A percentile compares a stretch with the other conserved stretches of the same genome.
Conservation (phyloP, 2,797 vertebrate species). For the Sitta carolinensis region DNA sequence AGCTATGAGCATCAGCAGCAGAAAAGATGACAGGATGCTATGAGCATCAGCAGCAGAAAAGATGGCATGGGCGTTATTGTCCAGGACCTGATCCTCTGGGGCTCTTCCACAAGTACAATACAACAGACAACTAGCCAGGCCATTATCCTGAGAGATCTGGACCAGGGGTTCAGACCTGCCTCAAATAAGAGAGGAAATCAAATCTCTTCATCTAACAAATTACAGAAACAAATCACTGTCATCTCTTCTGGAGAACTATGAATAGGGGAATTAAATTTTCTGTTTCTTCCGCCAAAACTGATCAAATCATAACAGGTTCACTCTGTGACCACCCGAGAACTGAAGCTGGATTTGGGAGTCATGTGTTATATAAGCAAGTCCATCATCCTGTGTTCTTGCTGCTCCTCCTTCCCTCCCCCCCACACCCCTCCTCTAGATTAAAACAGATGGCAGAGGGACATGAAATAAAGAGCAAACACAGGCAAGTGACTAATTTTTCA, state of each 20-base stretch:
- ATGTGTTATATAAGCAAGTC: neutral
- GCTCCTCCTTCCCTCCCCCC: neutral
- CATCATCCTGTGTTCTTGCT: neutral
- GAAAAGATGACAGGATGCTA: neutral
- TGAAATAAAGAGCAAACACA: conserved; percentile 28
- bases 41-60: neutral
- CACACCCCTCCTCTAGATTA: neutral
- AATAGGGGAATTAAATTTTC: neutral
- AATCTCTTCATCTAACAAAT: neutral
- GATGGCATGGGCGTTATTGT: accelerated
- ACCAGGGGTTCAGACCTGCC: neutral
- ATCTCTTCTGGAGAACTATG: neutral
- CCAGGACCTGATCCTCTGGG: neutral
- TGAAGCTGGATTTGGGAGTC: neutral
- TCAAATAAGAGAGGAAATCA: neutral
- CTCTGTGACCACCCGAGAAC: neutral
- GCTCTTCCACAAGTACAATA: neutral
- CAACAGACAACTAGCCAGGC: neutral
- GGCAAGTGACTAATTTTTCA: conserved; percentile 25
- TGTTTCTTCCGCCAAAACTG: neutral
- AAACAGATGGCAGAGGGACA: conserved; percentile 49
- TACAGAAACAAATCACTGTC: neutral
- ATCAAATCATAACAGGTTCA: neutral
- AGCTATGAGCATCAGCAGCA: neutral
- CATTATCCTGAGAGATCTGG: neutral